Base-by-base conservation (phyloP, 2,113 vertebrate genomes). In the Oophaga pumilio region DNA sequence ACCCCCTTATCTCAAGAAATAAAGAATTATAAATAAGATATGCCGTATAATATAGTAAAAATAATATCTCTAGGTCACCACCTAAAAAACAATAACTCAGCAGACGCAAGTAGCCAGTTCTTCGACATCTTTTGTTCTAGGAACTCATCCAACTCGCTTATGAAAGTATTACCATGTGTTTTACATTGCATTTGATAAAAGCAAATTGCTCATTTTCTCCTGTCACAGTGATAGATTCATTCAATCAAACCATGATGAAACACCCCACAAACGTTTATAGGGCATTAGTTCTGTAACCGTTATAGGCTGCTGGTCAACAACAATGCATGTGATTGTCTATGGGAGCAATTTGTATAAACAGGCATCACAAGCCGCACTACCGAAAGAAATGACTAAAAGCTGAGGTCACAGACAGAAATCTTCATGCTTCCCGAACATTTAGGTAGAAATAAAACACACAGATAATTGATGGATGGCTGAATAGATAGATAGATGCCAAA, bases 11-110 rank as follows among this genome's bases (percentile, higher is more conserved):
- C 85, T 86, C 9, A 13, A 15, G 62, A 69, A 79, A 79, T 80
- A 86, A 57, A 69, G 13, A 68, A 80, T 71, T 56, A 43, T 69
- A 86, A 71, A 86, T 80, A 56, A 57, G 76, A 22, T 57, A 57
- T 59, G 24, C 50, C 14, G 18, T 49, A 57, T 59, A 69, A 53
- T 43, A 18, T 43, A 83, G 81, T 83, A 69, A 83, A 83, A 69
- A 83, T 83, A 69, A 86, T 79, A 88, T 83, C 17, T n/a, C 49
- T 76, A 17, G 86, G 78, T 87, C 77, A 83, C 86, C 56, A 66
- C 68, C 86, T 66, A 62, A 76, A 73, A 86, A 49, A 87, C 28
- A 64, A 87, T 87, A 82, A 76, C 79, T 88, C 87, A 77, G 80
- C 57, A 83, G 83, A 77, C 76, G 57, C 62, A 83, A 88, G 87